Conservation (phyloP, 35 echinoderm and acorn worm genomes). For the Apostichopus parvimensis region DNA sequence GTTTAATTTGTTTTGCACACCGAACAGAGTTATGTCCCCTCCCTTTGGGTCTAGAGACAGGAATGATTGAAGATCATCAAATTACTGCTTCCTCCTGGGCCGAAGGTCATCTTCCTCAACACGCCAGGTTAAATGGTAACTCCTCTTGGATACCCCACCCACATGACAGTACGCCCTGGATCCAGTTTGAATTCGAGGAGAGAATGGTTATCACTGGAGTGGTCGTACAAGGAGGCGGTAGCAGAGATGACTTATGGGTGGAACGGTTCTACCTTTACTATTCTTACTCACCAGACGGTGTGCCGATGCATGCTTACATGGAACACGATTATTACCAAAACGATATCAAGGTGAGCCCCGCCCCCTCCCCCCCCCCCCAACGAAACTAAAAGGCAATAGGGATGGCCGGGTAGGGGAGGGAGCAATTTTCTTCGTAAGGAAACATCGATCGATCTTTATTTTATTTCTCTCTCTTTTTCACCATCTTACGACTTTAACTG, state of each 20-base stretch:
- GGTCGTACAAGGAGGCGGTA: constrained; percentile 70
- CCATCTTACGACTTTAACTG: no score
- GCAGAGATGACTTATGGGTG: constrained; percentile 48
- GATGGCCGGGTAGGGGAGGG: no score
- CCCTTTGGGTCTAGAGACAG: constrained; percentile 79
- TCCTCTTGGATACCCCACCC: constrained; percentile 67
- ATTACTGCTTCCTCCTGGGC: constrained; percentile 67
- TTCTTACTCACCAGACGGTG: neutral
- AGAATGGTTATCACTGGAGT: constrained; percentile 84
- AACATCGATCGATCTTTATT: no score
- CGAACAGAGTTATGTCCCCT: constrained; percentile 73
- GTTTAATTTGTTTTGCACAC: neutral
- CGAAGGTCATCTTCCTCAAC: constrained; percentile 54
- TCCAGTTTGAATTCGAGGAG: constrained; percentile 64
- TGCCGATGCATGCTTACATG: neutral
- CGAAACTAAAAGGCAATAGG: no score
- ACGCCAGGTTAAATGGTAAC: constrained; percentile 59
- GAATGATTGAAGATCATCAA: constrained; percentile 66
- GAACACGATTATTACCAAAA: neutral
- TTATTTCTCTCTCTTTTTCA: no score
- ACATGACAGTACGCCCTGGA: constrained; percentile 45
- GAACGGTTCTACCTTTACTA: constrained; percentile 58
- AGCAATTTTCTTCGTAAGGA: no score
- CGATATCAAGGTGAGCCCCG: neutral
- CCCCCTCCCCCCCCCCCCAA: no score